Percentiles rank a stretch among this genome's conserved stretches.
Evolutionary conservation across 2,797 vertebrate genomes (phyloP).

Genomic region (Girardinus metallicus): DNA sequence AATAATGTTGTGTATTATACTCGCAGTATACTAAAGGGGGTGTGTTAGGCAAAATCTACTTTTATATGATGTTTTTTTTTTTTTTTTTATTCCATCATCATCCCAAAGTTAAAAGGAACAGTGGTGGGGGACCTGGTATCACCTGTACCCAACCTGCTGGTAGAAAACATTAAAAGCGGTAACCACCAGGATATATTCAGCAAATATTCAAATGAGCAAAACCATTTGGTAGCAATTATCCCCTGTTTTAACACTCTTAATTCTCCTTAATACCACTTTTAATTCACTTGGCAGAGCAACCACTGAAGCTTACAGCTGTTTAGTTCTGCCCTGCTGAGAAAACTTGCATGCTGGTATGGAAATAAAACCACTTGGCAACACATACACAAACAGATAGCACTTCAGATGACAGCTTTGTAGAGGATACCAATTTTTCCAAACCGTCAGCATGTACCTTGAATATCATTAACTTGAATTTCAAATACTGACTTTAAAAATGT

Average conservation of each 20-base stretch:
- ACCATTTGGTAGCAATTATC: conserved; percentile 36
- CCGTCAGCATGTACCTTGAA: conserved; percentile 35
- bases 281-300: conserved; percentile 31
- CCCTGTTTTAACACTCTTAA: conserved; percentile 37
- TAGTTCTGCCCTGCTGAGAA: conserved; percentile 62
- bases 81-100: not conserved
- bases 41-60: not conserved
- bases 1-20: not conserved
- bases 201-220: conserved; percentile 25
- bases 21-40: not conserved
- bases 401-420: conserved; percentile 18
- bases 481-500: conserved; percentile 9
- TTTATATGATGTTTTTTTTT: not conserved
- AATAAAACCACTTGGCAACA: conserved; percentile 30
- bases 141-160: not conserved
- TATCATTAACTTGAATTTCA: conserved; percentile 19
- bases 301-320: conserved; percentile 50
- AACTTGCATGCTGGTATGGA: conserved; percentile 25
- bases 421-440: conserved; percentile 22
- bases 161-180: conserved; percentile 15
- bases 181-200: conserved; percentile 31
- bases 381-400: conserved; percentile 9
- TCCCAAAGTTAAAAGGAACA: not conserved
- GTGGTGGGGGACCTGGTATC: not conserved
- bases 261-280: conserved; percentile 46